Evolutionary conservation across 2,888 invertebrate genomes (phyloP).

Genomic region (Spodoptera picta): DNA sequence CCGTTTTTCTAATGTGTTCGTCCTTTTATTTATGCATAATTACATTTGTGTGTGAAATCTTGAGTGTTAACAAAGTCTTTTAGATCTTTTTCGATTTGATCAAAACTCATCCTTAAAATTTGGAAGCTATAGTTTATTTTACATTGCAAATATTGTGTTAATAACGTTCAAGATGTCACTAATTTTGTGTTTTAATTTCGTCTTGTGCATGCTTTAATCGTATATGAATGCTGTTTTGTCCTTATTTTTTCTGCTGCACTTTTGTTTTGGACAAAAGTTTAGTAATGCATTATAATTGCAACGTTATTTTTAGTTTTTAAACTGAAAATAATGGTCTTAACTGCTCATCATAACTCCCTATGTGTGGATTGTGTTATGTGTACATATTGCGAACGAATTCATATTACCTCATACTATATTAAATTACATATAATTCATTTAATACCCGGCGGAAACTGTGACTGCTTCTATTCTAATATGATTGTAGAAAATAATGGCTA

Average conservation of each 20-base stretch:
- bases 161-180: constrained; percentile 39
- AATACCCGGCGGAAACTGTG: constrained; percentile 25
- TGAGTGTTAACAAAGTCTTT: constrained; percentile 17
- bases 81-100: too few species aligned
- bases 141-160: not conserved
- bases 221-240: constrained; percentile 55
- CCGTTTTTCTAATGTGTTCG: constrained; percentile 41
- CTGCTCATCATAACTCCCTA: constrained; percentile 36
- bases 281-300: constrained; percentile 44
- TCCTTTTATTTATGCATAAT: constrained; percentile 39
- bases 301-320: constrained; percentile 25
- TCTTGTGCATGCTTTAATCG: constrained; percentile 61
- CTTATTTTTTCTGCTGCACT: constrained; percentile 24
- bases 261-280: constrained; percentile 17
- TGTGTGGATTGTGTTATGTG: constrained; percentile 83
- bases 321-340: constrained; percentile 38
- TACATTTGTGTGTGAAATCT: constrained; percentile 22
- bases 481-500: too few species aligned
- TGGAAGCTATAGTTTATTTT: not conserved
- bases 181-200: constrained; percentile 55
- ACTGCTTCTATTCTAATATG: too few species aligned
- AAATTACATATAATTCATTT: constrained; percentile 42
- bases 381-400: constrained; percentile 63
- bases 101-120: not conserved
- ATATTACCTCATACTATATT: constrained; percentile 36